These are phyloP conservation scores for Synanthedon vespiformis DNA, from an alignment of 2,888 invertebrate species.

Conservation along the genomic window DNA sequence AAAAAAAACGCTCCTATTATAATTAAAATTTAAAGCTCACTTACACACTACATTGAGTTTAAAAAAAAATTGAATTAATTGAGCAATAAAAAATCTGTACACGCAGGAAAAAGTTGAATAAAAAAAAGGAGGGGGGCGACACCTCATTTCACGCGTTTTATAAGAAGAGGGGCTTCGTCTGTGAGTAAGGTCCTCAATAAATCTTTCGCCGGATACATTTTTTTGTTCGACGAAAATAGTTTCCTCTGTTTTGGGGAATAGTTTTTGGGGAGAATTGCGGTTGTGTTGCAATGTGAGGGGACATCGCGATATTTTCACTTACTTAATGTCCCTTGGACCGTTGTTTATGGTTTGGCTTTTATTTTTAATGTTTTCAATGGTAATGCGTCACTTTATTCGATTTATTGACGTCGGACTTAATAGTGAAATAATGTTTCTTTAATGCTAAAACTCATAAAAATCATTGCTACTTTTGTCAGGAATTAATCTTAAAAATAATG, in stretches of 20 bases:
- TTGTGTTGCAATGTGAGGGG: conserved; percentile 10
- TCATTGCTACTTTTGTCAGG: too few relatives aligned
- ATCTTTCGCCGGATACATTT: conserved; percentile 62
- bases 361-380: conserved; percentile 1
- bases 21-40: conserved; percentile 23
- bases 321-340: conserved; percentile 25
- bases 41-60: conserved; percentile 30
- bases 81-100: conserved; percentile 55
- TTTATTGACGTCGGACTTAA: neutral
- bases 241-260: conserved; percentile 57
- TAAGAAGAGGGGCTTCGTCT: conserved; percentile 34
- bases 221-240: conserved; percentile 66
- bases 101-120: conserved; percentile 21
- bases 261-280: conserved; percentile 25
- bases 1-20: too few relatives aligned
- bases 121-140: conserved; percentile 40
- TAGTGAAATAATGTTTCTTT: neutral
- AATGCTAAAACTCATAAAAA: neutral
- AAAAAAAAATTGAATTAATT: conserved; percentile 46
- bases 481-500: too few relatives aligned
- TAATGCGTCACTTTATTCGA: neutral
- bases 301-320: conserved; percentile 21
- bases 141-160: conserved; percentile 69
- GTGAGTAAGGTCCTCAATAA: conserved; percentile 51
- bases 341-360: neutral